A percentile compares a stretch with the other conserved stretches of the same genome.
Evolutionary conservation across 1,140 invertebrate species (phyloP).

Genomic region (Anagrus nilaparvatae): DNA sequence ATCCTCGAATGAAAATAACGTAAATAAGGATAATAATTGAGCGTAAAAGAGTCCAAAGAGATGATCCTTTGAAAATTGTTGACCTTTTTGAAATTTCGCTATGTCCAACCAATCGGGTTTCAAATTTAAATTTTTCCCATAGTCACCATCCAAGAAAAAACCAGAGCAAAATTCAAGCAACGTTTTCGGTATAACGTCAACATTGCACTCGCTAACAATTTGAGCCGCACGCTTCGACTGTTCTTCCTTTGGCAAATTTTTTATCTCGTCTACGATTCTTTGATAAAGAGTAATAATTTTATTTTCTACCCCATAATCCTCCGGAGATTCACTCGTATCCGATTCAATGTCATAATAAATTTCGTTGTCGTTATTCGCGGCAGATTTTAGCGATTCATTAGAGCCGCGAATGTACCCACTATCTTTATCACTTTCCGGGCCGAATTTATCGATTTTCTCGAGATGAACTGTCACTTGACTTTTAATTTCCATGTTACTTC

Average conservation of each 20-base stretch:
- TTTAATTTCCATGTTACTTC: too few relatives aligned
- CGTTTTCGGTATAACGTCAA: background rate
- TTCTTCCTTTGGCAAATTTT: background rate
- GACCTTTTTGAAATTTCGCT: constrained; percentile 47
- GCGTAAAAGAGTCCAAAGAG: constrained; percentile 47
- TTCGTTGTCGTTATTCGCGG: too few relatives aligned
- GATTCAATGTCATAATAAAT: too few relatives aligned
- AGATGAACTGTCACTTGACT: too few relatives aligned
- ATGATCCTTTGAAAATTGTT: constrained; percentile 51
- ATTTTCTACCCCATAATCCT: background rate
- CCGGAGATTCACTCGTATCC: too few relatives aligned
- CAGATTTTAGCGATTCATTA: constrained; percentile 1
- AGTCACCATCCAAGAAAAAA: constrained; percentile 18
- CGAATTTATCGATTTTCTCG: too few relatives aligned
- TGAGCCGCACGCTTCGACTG: background rate
- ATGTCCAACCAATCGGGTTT: constrained; percentile 31
- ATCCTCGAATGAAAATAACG: constrained; percentile 51
- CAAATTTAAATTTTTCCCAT: constrained; percentile 9
- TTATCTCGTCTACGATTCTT: background rate
- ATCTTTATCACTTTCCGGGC: constrained; percentile 16
- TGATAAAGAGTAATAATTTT: background rate
- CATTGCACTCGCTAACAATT: background rate
- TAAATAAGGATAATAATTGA: constrained; percentile 52
- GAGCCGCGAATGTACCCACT: constrained; percentile 10
- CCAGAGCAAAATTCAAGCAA: background rate